Conservation (phyloP, 2,797 vertebrate species). For the Lagorchestes hirsutus region DNA sequence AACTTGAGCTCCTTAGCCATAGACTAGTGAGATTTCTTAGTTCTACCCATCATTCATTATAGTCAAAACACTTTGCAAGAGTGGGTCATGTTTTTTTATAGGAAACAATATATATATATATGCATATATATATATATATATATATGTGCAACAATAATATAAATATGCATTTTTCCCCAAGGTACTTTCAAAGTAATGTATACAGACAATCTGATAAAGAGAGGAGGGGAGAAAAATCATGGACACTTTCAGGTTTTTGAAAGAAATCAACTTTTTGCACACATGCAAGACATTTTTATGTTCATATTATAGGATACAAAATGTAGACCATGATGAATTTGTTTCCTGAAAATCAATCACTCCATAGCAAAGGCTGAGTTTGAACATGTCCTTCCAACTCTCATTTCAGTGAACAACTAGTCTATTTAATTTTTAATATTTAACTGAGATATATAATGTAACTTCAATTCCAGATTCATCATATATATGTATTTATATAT, state of each 20-base stretch:
- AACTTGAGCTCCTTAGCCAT: neutral
- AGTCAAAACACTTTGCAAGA: neutral
- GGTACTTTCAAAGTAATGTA: neutral
- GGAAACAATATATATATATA: too few relatives aligned
- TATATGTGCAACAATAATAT: neutral
- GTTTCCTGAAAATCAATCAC: neutral
- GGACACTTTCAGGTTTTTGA: neutral
- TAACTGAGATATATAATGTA: too few relatives aligned
- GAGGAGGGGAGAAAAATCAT: neutral
- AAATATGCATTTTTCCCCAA: neutral
- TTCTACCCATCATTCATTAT: neutral
- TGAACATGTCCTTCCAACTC: neutral
- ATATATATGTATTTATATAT: too few relatives aligned
- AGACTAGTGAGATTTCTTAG: neutral
- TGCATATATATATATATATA: too few relatives aligned
- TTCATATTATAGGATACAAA: neutral
- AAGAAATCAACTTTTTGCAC: neutral
- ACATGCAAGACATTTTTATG: neutral
- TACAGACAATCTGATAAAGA: neutral
- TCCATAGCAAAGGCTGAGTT: neutral
- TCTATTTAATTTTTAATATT: too few relatives aligned
- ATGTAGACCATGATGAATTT: neutral
- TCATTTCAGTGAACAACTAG: neutral
- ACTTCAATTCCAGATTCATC: too few relatives aligned
- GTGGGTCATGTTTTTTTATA: neutral